Evolutionary conservation across 2,797 vertebrate species (phyloP).

Genomic region (Bradypodion ventrale): DNA sequence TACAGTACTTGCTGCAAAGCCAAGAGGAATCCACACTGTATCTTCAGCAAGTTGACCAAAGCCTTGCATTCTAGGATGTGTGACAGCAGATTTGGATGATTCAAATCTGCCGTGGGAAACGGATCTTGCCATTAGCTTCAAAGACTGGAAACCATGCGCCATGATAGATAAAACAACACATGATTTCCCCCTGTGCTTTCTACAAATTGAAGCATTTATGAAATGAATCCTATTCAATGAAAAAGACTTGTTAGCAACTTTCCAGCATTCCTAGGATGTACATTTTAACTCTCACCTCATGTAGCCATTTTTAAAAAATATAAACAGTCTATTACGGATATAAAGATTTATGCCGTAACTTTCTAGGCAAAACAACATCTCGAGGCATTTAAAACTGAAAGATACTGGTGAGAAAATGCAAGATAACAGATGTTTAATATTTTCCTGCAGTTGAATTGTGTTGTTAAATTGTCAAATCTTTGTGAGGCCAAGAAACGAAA

Average conservation of each 20-base stretch:
- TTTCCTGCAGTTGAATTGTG: no score
- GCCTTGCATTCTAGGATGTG: background rate
- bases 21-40: background rate
- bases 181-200: no score
- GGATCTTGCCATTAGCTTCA: background rate
- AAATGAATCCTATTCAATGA: background rate
- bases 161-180: background rate
- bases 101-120: background rate
- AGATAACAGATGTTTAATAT: no score
- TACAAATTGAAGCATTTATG: background rate
- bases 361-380: no score
- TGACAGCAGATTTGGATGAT: background rate
- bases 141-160: no score
- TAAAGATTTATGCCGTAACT: no score
- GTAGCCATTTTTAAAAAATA: background rate
- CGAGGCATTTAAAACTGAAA: no score
- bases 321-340: no score
- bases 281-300: background rate
- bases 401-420: no score
- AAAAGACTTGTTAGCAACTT: background rate
- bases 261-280: background rate
- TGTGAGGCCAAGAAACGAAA: no score
- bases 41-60: constrained; percentile 18
- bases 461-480: no score
- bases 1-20: no score